These are phyloP conservation scores for Acronicta aceris DNA, from an alignment of 2,888 invertebrate genomes.

Conservation along the genomic window DNA sequence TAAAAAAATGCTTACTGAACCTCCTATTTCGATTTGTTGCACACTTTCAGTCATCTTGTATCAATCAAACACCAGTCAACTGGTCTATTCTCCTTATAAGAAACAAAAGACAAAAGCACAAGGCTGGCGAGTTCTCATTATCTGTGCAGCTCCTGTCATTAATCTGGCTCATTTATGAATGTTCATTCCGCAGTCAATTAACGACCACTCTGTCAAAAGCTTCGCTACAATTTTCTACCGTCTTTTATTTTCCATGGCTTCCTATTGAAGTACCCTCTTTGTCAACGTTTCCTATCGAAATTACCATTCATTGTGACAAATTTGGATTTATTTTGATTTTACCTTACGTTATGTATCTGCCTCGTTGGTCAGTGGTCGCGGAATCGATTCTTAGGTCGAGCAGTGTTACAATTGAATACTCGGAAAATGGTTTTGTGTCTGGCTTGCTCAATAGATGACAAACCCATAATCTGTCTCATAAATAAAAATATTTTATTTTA, in stretches of 20 bases:
- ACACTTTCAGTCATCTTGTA: no score
- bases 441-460: no score
- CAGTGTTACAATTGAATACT: no score
- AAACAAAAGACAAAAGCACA: slow-evolving; percentile 1
- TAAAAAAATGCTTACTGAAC: no score
- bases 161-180: slow-evolving; percentile 44
- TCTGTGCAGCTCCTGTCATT: slow-evolving; percentile 42
- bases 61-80: no score
- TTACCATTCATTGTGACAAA: background rate
- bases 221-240: slow-evolving; percentile 27
- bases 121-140: slow-evolving; percentile 30
- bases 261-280: slow-evolving; percentile 12
- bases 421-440: no score
- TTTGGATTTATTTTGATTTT: slow-evolving; percentile 1
- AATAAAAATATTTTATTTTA: background rate
- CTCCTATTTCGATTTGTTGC: no score
- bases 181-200: slow-evolving; percentile 41
- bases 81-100: slow-evolving; percentile 5
- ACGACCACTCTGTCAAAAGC: slow-evolving; percentile 8
- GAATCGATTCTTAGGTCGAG: background rate
- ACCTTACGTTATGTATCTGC: no score
- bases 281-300: slow-evolving; percentile 10
- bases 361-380: background rate
- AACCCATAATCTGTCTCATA: no score
- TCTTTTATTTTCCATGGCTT: slow-evolving; percentile 13